Evolutionary conservation across 2,888 invertebrate genomes (phyloP), one percentile per base, ranked within the genome.

Genomic region (Spisula subtruncata): DNA sequence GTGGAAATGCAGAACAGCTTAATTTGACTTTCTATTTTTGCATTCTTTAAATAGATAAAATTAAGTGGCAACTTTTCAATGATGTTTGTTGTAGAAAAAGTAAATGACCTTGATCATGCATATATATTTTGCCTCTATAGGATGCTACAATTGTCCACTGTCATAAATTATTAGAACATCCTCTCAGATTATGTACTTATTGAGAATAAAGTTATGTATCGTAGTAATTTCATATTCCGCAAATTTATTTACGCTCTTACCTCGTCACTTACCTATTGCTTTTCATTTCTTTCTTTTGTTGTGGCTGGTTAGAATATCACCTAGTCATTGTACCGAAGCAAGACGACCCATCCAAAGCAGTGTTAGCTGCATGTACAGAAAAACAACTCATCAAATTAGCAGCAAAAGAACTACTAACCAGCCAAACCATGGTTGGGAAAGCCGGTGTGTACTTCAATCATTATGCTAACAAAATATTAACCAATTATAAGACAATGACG

Each of bases 321-420:
- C 94, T 96, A 85, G 96, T 95, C 89, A 93, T 96, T 88, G 90
- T 96, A 71, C 96, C 96, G 41, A 95, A 95, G 90, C 92, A 93
- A 89, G 95, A 95, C 89, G 95, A 95, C 91, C 95, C 95, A n/a
- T 93, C 93, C 81, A 95, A 94, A 90, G 95, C 95, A 60, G 94
- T 95, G 83, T 92, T 96, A 32, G 95, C 95, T 71, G 95, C 95
- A 32, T 96, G 96, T 90, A 94, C 94, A 80, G 96, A 96, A 92
- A 93, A 94, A 88, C 95, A 96, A 86, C 95, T 96, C 54, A 94
- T 95, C 85, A 94, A 93, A 90, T 92, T 96, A 46, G 95, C 95
- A 51, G 95, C 95, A 75, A 95, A 95, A 91, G 92, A 94, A 66
- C 84, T 92, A 12, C 35, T 41, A 8, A 20, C n/a, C 79, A 79